Percentiles rank a stretch among this genome's conserved stretches.
Conservation (phyloP, 2,113 vertebrate species). For the Nothobranchius furzeri region DNA sequence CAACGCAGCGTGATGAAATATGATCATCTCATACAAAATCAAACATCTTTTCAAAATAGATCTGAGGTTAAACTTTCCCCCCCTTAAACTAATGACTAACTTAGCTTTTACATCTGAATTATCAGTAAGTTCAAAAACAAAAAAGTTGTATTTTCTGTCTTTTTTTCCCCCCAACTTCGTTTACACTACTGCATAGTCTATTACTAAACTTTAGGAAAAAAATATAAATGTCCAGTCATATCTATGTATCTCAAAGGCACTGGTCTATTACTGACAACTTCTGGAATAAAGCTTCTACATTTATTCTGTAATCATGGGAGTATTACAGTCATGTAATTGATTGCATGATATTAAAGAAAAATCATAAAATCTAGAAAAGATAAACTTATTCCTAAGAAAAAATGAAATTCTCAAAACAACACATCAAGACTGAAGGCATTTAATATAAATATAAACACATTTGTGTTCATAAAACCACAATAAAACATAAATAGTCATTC, state of each 20-base stretch:
- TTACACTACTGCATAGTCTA: neutral
- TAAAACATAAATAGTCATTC: neutral
- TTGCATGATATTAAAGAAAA: no score
- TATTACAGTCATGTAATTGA: no score
- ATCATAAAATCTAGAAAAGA: neutral
- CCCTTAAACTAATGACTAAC: neutral
- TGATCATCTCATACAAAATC: neutral
- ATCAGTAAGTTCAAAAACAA: no score
- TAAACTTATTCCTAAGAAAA: neutral
- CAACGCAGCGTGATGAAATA: neutral
- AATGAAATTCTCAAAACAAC: neutral
- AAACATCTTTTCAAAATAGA: neutral
- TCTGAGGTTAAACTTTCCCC: neutral
- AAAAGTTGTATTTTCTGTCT: neutral
- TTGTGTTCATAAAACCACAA: neutral
- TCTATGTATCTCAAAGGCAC: no score
- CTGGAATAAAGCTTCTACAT: neutral
- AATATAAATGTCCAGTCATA: no score
- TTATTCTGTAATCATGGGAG: no score
- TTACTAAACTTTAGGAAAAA: no score
- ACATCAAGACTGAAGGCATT: neutral
- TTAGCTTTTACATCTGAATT: no score
- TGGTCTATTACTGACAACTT: constrained; percentile 8
- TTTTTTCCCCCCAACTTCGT: neutral
- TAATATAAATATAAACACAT: neutral